Evolutionary conservation across 2,888 invertebrate genomes (phyloP), one percentile per base, ranked within the genome.

Genomic region (Theodoxus fluviatilis): DNA sequence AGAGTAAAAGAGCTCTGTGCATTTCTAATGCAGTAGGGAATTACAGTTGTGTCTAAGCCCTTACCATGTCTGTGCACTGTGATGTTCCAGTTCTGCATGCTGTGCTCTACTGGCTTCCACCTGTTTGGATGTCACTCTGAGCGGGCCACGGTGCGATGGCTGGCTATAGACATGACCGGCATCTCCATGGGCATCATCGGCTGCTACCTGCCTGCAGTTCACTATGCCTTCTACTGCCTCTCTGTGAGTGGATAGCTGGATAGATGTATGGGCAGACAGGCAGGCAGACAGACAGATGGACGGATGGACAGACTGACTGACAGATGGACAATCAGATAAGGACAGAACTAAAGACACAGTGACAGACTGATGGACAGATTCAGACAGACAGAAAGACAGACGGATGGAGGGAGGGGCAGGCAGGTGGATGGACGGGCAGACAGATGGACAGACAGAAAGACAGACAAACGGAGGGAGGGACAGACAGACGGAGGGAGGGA

Each of bases 221-320:
- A 98, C 88, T 96, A 96, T 86, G 96, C 96, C 15, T 98, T 96
- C 88, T 96, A 96, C 93, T 98, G 97, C 88, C 92, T 95, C 86
- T 91, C 92, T 89, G 95, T 95, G 89, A 91, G 91, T 90, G 63
- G 61, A 18, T 6, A 6, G n/a, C n/a, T n/a, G n/a, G n/a, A n/a
- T n/a, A n/a, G n/a, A n/a, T n/a, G n/a, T n/a, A n/a, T n/a, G n/a
- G n/a, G n/a, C n/a, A n/a, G n/a, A n/a, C n/a, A n/a, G n/a, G n/a
- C n/a, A n/a, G n/a, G n/a, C n/a, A n/a, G n/a, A n/a, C n/a, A n/a
- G n/a, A n/a, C n/a, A n/a, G n/a, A n/a, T n/a, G n/a, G n/a, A n/a
- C n/a, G n/a, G n/a, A n/a, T n/a, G n/a, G n/a, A n/a, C n/a, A n/a
- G n/a, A n/a, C n/a, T n/a, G n/a, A n/a, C n/a, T n/a, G n/a, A n/a